Base-by-base conservation (phyloP, 2,113 vertebrate species). In the Austrofundulus limnaeus region DNA sequence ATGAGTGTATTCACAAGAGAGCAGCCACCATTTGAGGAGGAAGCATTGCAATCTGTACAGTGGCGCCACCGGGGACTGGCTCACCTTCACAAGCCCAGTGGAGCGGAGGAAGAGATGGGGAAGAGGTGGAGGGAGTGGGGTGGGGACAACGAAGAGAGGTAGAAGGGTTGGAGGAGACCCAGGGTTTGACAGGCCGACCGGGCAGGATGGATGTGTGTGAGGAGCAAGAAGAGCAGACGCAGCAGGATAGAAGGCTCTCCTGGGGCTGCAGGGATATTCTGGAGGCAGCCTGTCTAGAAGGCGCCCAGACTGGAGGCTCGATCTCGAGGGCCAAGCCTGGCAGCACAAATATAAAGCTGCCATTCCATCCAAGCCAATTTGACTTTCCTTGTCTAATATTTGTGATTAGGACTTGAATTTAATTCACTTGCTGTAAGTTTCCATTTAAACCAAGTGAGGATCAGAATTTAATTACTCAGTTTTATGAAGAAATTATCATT, bases 1-100 rank as follows among this genome's bases (percentile, higher is more conserved):
- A 61, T 24, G 39, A 47, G n/a, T 55, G 24, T 58, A 76, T 83
- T 55, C 76, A 58, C 71, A 42, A 20, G 83, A 80, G 80, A 78
- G 53, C 28, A 28, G 66, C 56, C 41, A 75, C 70, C 63, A 70
- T 88, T 85, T 80, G 58, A 84, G 69, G 25, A 75, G 78, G 81
- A 85, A 82, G 75, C 56, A 72, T 64, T 57, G 83, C 82, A 89
- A 87, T 87, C 80, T 90, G 86, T 89, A 85, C 78, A 72, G 78
- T 72, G 49, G 66, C 31, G 75, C 67, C 89, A 70, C 80, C 49
- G 64, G 87, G 82, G 83, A 87, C 61, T 66, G 73, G 64, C 83
- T 90, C 89, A 90, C 89, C 89, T 90, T 90, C 87, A 86, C 70
- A 46, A 70, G 83, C 70, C 78, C 77, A 84, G 78, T 80, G 73